These are phyloP conservation scores for Prionailurus bengalensis DNA, from an alignment of 2,113 vertebrate genomes.

Conservation along the genomic window DNA sequence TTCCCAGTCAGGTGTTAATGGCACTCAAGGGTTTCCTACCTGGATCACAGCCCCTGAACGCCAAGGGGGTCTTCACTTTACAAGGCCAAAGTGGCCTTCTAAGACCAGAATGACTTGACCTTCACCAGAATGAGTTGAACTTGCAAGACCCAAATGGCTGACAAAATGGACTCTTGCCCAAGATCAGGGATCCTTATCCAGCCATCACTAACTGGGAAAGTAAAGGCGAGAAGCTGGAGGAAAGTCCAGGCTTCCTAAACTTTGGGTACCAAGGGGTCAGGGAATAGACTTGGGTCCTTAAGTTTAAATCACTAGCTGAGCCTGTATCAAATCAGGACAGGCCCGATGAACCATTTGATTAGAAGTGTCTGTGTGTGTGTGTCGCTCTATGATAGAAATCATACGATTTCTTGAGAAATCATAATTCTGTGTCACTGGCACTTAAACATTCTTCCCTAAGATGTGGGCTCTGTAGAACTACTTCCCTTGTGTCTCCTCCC, in stretches of 20 bases:
- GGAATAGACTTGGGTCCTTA: not conserved
- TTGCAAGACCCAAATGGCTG: not conserved
- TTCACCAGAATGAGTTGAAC: not conserved
- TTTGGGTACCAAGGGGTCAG: not conserved
- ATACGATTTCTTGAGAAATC: not conserved
- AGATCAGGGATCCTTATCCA: fast-evolving
- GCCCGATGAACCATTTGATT: not conserved
- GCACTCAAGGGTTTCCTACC: not conserved
- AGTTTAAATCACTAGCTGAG: not conserved
- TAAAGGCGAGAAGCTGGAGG: fast-evolving
- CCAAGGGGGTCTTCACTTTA: not conserved
- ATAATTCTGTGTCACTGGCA: not conserved
- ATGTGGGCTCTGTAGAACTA: not conserved
- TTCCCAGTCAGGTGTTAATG: not conserved
- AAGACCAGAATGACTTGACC: not conserved
- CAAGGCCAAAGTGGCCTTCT: not conserved
- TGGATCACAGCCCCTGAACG: not conserved
- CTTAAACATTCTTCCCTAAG: not conserved
- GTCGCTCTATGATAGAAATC: not conserved
- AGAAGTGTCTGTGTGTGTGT: not conserved
- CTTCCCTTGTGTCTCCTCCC: not conserved
- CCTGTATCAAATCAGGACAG: not conserved
- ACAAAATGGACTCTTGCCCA: not conserved
- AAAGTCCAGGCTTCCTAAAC: not conserved
- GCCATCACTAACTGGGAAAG: not conserved